Percentiles rank a stretch among this genome's conserved stretches.
phyloP scores from a whole-genome alignment of 2,888 invertebrate genomes.

The Bombylius discolor region DNA sequence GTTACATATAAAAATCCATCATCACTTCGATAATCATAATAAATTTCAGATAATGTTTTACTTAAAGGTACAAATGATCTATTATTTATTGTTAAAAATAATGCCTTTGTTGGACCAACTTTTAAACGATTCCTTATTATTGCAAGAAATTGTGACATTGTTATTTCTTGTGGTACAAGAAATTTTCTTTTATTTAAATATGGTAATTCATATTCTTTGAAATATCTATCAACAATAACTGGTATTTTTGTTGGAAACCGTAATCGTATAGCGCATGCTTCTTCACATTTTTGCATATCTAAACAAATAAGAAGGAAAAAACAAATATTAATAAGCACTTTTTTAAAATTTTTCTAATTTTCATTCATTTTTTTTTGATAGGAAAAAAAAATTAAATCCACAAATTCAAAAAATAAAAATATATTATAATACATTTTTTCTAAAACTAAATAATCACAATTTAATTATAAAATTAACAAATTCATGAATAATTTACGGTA shows the following conservation, averaged over 20 bases:
- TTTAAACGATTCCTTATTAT: slow-evolving; percentile 50
- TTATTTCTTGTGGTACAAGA: slow-evolving; percentile 77
- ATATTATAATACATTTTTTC: neutral
- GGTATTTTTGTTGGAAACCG: slow-evolving; percentile 73
- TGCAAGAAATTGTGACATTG: slow-evolving; percentile 76
- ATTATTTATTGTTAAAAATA: slow-evolving; percentile 73
- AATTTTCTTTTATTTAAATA: slow-evolving; percentile 73
- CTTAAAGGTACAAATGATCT: slow-evolving; percentile 69
- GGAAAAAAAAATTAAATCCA: neutral
- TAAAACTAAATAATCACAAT: too few species aligned
- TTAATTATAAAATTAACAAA: neutral
- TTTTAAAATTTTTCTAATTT: neutral
- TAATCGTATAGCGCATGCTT: slow-evolving; percentile 61
- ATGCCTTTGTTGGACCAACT: slow-evolving; percentile 47
- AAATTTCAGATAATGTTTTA: slow-evolving; percentile 67
- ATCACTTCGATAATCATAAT: slow-evolving; percentile 58
- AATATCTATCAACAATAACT: slow-evolving; percentile 71
- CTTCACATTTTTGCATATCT: slow-evolving; percentile 39
- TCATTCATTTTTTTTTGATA: too few species aligned
- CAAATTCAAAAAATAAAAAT: neutral
- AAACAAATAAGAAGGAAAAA: neutral
- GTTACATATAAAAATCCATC: slow-evolving; percentile 83
- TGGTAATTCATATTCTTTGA: slow-evolving; percentile 64
- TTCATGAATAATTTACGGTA: neutral
- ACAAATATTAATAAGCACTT: neutral